Conservation (phyloP, 2,888 invertebrate species). For the Callyntrura sp. region DNA sequence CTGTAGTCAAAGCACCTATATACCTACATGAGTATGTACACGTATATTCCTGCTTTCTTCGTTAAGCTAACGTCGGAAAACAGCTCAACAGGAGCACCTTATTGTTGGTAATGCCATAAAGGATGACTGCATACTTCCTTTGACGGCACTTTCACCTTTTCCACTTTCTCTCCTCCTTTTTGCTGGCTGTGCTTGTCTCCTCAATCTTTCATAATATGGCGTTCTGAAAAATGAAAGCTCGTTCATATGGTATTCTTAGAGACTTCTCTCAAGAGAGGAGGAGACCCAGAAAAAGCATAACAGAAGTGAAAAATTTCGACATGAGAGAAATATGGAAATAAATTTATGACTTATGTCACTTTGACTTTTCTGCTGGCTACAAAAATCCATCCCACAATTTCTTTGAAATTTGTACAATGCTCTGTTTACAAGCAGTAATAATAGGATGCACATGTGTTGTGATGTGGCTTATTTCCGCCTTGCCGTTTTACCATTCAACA, state of each 20-base stretch:
- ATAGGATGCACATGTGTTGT: neutral
- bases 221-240: neutral
- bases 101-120: neutral
- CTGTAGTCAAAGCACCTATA: neutral
- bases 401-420: neutral
- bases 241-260: conserved; percentile 17
- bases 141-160: conserved; percentile 22
- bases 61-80: neutral
- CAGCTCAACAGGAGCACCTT: neutral
- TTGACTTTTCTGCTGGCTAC: conserved; percentile 22
- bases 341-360: conserved; percentile 28
- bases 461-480: neutral
- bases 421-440: neutral
- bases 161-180: neutral
- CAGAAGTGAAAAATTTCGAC: conserved; percentile 12
- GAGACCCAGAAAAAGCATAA: neutral
- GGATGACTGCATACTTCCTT: neutral
- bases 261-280: neutral
- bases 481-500: neutral
- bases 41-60: no score
- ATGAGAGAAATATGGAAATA: conserved; percentile 21
- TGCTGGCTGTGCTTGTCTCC: neutral
- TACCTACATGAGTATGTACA: no score
- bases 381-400: neutral
- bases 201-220: neutral